phyloP scores from a whole-genome alignment of 2,888 invertebrate genomes.

The Cylindroiulus punctatus region DNA sequence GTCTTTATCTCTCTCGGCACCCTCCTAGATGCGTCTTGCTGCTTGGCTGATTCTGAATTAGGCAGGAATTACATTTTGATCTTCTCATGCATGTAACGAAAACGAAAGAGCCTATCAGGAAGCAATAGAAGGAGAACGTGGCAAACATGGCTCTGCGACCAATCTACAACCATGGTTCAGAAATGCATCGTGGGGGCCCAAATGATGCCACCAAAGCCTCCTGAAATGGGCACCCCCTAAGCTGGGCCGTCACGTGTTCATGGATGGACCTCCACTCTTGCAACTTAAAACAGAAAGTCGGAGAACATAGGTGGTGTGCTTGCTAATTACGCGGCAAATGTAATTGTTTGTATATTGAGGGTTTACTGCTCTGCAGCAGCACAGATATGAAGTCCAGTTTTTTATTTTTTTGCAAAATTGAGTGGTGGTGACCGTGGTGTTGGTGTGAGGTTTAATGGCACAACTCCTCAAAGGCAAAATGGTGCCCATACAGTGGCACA shows the following conservation, averaged over 20 bases:
- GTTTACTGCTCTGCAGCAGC: no score
- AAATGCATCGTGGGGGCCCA: not conserved
- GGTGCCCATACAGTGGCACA: no score
- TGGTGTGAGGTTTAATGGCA: no score
- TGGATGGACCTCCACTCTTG: not conserved
- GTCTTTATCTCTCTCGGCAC: slow-evolving; percentile 42
- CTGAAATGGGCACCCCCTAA: not conserved
- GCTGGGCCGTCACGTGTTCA: not conserved
- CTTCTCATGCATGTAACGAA: slow-evolving; percentile 42
- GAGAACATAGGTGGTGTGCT: no score
- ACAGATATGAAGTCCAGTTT: no score
- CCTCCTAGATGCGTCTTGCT: slow-evolving; percentile 34
- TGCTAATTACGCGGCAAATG: no score
- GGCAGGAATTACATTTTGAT: slow-evolving; percentile 42
- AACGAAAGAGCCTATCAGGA: slow-evolving; percentile 42
- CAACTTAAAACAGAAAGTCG: not conserved
- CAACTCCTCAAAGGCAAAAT: no score
- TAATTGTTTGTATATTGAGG: no score
- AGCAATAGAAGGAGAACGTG: slow-evolving; percentile 34
- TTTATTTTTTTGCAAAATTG: no score
- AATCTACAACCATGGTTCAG: slow-evolving; percentile 20
- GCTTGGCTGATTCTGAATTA: slow-evolving; percentile 38
- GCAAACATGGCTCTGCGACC: slow-evolving; percentile 31
- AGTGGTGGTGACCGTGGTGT: no score
- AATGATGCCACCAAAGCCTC: not conserved